Evolutionary conservation across 1,140 invertebrate species (phyloP).

Genomic region (Achroia grisella): DNA sequence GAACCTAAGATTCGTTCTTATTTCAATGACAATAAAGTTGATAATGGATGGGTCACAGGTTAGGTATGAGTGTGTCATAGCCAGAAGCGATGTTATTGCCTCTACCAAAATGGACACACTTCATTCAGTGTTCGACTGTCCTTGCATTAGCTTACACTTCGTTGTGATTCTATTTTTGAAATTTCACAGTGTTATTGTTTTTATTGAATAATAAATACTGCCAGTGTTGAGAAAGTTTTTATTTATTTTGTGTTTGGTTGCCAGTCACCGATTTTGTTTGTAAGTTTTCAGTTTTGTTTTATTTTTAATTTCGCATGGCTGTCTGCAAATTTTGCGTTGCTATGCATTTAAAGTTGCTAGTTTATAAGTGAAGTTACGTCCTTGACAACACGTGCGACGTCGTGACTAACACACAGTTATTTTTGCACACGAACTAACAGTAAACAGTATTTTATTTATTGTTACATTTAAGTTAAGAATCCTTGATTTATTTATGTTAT

Average conservation of each 20-base stretch:
- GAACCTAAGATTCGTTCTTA: constrained; percentile 15
- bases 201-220: too few species aligned
- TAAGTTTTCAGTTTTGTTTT: background rate
- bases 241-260: background rate
- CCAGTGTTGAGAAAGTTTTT: too few species aligned
- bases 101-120: constrained; percentile 37
- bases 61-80: constrained; percentile 20
- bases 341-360: too few species aligned
- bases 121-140: constrained; percentile 37
- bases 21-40: constrained; percentile 11
- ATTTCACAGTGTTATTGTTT: background rate
- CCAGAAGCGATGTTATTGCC: constrained; percentile 21
- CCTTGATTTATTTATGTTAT: too few species aligned
- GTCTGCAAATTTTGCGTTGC: background rate
- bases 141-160: background rate
- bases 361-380: too few species aligned
- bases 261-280: background rate
- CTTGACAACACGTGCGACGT: too few species aligned
- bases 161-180: background rate
- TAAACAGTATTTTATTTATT: too few species aligned
- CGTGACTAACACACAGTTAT: too few species aligned
- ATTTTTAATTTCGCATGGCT: background rate
- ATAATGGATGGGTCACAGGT: constrained; percentile 7
- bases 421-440: too few species aligned
- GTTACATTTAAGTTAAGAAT: too few species aligned